phyloP scores from a whole-genome alignment of 2,113 vertebrate species.

The Helogale parvula region DNA sequence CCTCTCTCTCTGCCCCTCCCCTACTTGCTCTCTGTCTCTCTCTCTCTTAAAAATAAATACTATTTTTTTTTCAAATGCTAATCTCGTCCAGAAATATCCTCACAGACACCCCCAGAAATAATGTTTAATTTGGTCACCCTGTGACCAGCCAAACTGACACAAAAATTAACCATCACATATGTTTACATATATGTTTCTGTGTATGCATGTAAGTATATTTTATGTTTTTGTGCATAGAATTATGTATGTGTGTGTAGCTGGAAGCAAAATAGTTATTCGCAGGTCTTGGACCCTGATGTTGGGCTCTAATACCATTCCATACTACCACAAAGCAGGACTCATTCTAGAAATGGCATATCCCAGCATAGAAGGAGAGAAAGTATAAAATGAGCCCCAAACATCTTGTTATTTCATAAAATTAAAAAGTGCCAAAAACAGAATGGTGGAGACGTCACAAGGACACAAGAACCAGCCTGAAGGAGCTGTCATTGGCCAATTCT shows the following conservation, averaged over 20 bases:
- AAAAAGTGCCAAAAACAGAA: not conserved
- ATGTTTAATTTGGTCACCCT: not conserved
- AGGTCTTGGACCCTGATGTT: not conserved
- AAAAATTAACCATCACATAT: not conserved
- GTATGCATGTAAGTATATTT: not conserved
- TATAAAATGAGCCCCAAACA: not conserved
- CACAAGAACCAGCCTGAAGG: not conserved
- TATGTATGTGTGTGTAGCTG: not conserved
- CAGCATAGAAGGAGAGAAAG: not conserved
- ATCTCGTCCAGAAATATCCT: not conserved
- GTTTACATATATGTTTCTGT: not conserved
- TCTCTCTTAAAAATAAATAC: not conserved
- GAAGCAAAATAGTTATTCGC: not conserved
- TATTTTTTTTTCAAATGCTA: not conserved
- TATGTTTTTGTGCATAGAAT: not conserved
- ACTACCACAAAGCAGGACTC: not conserved
- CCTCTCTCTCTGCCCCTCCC: not conserved
- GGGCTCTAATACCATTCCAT: not conserved
- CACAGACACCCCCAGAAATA: not conserved
- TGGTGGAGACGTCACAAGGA: not conserved
- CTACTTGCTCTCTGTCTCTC: not conserved
- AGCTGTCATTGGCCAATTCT: not conserved
- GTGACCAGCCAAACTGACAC: not conserved
- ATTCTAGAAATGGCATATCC: not conserved
- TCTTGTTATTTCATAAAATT: not conserved